Evolutionary conservation across 2,113 vertebrate species (phyloP).

Genomic region (Meleagris gallopavo): DNA sequence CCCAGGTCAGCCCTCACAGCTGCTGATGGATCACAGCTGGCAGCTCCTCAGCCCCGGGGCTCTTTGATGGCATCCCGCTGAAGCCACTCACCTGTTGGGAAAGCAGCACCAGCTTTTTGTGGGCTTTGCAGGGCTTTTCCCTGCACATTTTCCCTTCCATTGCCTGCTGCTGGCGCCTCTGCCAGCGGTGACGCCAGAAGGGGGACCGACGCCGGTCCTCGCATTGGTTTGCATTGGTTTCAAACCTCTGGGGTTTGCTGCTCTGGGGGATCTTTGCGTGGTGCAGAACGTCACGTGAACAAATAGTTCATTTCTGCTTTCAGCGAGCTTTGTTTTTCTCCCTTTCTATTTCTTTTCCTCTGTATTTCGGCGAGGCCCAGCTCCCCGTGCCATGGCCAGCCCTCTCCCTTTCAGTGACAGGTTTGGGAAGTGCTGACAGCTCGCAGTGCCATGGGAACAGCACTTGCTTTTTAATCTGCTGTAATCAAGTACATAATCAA

Average conservation of each 20-base stretch:
- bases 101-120: neutral
- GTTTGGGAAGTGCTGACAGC: neutral
- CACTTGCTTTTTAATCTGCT: slow-evolving; percentile 20
- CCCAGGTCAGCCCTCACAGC: neutral
- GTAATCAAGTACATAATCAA: slow-evolving; percentile 29
- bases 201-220: too few relatives aligned
- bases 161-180: neutral
- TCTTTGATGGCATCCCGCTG: neutral
- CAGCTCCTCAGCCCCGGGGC: slow-evolving; percentile 14
- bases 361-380: neutral
- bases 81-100: neutral
- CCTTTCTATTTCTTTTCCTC: neutral
- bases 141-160: neutral
- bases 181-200: neutral
- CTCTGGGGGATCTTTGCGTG: neutral
- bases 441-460: neutral
- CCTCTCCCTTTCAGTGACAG: neutral
- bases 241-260: neutral
- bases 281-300: neutral
- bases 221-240: neutral
- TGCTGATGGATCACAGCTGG: neutral
- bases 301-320: neutral
- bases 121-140: neutral
- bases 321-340: neutral
- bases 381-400: neutral